phyloP scores from a whole-genome alignment of 2,888 invertebrate genomes.

The Sericinus montela region DNA sequence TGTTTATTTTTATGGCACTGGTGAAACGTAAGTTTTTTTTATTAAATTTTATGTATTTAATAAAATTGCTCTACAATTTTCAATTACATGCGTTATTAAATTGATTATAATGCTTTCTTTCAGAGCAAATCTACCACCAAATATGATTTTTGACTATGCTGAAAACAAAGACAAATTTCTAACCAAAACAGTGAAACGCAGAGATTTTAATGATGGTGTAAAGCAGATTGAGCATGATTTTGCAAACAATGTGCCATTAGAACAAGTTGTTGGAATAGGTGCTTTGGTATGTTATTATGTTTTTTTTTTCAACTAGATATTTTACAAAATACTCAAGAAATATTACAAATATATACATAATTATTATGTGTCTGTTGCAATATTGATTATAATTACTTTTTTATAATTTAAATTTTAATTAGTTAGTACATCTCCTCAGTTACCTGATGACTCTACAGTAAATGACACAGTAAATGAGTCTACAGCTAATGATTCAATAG shows the following conservation, averaged over 20 bases:
- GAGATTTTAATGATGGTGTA: conserved; percentile 92
- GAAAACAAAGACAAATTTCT: conserved; percentile 89
- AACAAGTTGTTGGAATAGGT: conserved; percentile 51
- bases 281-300: background rate
- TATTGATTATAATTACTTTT: no score
- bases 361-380: no score
- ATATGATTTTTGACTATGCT: conserved; percentile 91
- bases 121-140: conserved; percentile 87
- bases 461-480: conserved; percentile 52
- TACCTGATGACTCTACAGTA: conserved; percentile 30
- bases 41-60: background rate
- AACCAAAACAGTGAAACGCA: conserved; percentile 87
- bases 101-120: conserved; percentile 24
- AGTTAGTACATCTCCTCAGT: conserved; percentile 18
- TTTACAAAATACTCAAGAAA: no score
- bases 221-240: conserved; percentile 91
- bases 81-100: no score
- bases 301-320: no score
- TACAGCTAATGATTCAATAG: conserved; percentile 39
- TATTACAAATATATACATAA: no score
- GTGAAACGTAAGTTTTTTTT: conserved; percentile 90
- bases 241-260: conserved; percentile 75
- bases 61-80: no score
- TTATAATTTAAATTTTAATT: no score
- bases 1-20: conserved; percentile 96